Evolutionary conservation across 1,140 invertebrate genomes (phyloP).

Genomic region (Drosophila sulfurigaster): DNA sequence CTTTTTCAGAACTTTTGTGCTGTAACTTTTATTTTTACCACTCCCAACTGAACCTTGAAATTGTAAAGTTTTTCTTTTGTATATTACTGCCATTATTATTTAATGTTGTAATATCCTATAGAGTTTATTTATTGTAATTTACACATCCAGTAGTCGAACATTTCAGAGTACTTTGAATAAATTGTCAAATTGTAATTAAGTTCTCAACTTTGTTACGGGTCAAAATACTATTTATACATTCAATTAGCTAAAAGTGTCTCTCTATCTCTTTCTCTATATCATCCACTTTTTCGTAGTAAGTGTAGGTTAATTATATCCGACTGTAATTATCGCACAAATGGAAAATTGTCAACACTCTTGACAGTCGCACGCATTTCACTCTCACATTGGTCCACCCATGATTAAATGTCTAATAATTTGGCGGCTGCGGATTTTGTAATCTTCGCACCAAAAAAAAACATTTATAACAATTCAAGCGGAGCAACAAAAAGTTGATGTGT

Average conservation of each 20-base stretch:
- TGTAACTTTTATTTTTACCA: no score
- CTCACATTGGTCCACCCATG: slow-evolving; percentile 26
- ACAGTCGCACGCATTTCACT: slow-evolving; percentile 17
- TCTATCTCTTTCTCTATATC: not conserved
- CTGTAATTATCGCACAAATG: slow-evolving; percentile 8
- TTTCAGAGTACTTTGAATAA: slow-evolving; percentile 5
- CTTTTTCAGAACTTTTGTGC: no score
- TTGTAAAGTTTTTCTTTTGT: no score
- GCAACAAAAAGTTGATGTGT: slow-evolving; percentile 55
- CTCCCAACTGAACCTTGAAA: no score
- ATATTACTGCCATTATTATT: no score
- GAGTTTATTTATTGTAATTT: no score
- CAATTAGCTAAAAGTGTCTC: slow-evolving; percentile 58
- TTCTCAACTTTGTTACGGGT: slow-evolving; percentile 50
- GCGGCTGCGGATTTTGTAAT: slow-evolving; percentile 59
- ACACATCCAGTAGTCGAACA: no score
- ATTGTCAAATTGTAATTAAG: slow-evolving; percentile 3
- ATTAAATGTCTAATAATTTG: slow-evolving; percentile 69
- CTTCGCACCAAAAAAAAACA: slow-evolving; percentile 45
- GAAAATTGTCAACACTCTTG: slow-evolving; percentile 28
- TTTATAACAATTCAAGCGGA: slow-evolving; percentile 39
- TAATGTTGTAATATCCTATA: no score
- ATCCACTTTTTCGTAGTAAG: slow-evolving; percentile 1
- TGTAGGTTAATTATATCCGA: slow-evolving; percentile 57
- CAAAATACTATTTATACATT: slow-evolving; percentile 42